Evolutionary conservation across 2,113 vertebrate species (phyloP).

Genomic region (Phocoena sinus): DNA sequence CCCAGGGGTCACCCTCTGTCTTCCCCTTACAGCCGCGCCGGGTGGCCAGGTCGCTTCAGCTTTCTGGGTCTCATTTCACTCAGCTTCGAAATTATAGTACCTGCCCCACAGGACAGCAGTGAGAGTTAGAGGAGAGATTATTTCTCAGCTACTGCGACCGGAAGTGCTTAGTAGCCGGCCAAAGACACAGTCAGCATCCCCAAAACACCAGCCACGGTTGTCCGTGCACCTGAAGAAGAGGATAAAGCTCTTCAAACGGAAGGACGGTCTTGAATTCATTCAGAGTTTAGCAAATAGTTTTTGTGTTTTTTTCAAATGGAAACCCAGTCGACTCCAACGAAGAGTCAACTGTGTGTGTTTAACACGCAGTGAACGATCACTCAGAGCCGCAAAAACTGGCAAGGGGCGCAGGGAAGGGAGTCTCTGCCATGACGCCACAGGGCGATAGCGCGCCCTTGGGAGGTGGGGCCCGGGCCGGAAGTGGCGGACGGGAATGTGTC

Average conservation of each 20-base stretch:
- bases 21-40: neutral
- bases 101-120: neutral
- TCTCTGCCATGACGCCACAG: neutral
- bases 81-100: neutral
- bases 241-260: neutral
- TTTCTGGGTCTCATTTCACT: neutral
- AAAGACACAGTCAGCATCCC: neutral
- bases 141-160: neutral
- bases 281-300: neutral
- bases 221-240: neutral
- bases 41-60: too few relatives aligned
- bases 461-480: too few relatives aligned
- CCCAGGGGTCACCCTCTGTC: neutral
- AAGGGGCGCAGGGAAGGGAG: neutral
- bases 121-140: neutral
- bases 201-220: neutral
- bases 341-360: neutral
- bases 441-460: rapidly evolving
- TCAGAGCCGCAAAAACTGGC: neutral
- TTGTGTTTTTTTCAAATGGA: neutral
- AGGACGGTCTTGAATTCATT: neutral
- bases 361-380: neutral
- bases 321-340: neutral
- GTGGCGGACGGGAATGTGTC: neutral
- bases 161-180: neutral